Conservation (phyloP, 2,113 vertebrate species). For the Leucopternis melanops region DNA sequence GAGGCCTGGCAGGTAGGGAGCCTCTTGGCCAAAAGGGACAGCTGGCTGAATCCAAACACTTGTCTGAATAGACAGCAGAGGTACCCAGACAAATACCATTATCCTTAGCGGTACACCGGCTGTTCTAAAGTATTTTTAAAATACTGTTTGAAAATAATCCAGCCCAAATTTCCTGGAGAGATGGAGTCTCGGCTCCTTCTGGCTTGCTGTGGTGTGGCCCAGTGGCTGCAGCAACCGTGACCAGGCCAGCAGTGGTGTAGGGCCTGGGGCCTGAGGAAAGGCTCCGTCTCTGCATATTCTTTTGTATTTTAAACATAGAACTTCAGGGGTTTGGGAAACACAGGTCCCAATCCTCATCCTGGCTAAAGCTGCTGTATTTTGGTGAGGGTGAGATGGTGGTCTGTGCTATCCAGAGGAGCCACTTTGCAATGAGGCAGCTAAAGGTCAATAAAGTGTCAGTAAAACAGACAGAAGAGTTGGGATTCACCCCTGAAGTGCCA, state of each 20-base stretch:
- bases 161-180: neutral
- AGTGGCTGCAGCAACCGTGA: accelerated
- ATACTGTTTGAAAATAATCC: neutral
- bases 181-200: neutral
- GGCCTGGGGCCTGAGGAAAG: accelerated
- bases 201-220: accelerated
- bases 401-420: neutral
- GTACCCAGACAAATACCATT: neutral
- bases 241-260: accelerated
- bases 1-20: neutral
- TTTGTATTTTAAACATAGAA: neutral
- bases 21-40: neutral
- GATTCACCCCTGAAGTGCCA: neutral
- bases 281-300: neutral
- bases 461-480: neutral
- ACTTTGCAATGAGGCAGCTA: neutral
- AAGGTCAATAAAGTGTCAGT: neutral
- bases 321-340: neutral
- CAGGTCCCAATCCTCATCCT: neutral
- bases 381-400: neutral
- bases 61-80: neutral
- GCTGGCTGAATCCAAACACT: neutral
- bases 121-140: neutral
- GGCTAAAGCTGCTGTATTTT: neutral
- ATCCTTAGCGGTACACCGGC: neutral